A percentile compares a stretch with the other conserved stretches of the same genome.
Conservation (phyloP, 2,888 invertebrate genomes). For the Harmothoe impar region DNA sequence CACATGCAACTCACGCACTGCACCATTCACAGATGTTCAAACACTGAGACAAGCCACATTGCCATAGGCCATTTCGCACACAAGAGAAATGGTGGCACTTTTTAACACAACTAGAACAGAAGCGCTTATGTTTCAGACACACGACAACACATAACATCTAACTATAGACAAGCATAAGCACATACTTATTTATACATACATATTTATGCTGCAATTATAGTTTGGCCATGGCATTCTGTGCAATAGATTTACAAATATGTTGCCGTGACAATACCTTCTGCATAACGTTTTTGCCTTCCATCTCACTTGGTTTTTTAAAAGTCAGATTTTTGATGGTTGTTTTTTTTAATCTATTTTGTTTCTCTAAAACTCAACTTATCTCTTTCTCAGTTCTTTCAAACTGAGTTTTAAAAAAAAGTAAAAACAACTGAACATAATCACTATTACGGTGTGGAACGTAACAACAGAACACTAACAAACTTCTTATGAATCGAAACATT, state of each 20-base stretch:
- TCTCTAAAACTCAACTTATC: too few relatives aligned
- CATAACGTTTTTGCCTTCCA: too few relatives aligned
- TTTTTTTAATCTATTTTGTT: too few relatives aligned
- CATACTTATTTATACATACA: too few relatives aligned
- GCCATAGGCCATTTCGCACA: slow-evolving; percentile 1
- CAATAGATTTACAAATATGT: neutral
- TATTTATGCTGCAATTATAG: neutral
- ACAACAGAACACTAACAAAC: neutral
- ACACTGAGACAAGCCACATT: neutral
- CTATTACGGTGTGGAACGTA: neutral
- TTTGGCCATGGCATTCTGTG: neutral
- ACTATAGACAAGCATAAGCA: neutral
- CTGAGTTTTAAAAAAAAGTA: neutral
- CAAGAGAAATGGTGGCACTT: neutral
- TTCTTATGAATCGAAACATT: neutral
- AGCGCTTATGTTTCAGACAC: neutral
- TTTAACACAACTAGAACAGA: neutral
- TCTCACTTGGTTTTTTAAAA: too few relatives aligned
- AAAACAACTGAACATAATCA: neutral
- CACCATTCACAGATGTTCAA: neutral
- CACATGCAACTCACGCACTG: neutral
- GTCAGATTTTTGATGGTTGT: too few relatives aligned
- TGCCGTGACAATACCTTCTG: neutral
- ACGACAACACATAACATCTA: slow-evolving; percentile 5
- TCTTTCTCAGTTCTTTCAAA: too few relatives aligned